Evolutionary conservation across 2,888 invertebrate species (phyloP), one percentile per base, ranked within the genome.

Genomic region (Drosophila pegasa): DNA sequence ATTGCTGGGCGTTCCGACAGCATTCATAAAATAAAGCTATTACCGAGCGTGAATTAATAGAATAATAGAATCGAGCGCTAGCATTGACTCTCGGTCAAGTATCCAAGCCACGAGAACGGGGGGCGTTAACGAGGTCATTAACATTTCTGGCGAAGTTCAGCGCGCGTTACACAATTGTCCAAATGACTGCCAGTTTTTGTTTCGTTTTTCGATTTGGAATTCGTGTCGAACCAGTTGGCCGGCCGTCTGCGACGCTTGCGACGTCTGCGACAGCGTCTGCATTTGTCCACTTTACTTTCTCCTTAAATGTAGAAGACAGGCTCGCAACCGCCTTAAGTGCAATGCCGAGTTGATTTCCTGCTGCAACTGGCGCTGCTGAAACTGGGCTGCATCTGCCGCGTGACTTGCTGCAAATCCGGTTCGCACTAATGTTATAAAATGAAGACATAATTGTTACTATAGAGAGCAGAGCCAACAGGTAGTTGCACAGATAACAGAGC

Each of bases 301-400:
- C 86, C 86, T 86, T 80, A 87, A 83, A 83, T 51, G 86, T 80
- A 85, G 84, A 84, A 83, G 86, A 77, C 88, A 63, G 57, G 73
- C 63, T 58, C 8, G 40, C 64, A 67, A 56, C 73, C 59, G 69
- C 65, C 61, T 59, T 60, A 59, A 68, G 47, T 80, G 74, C 66
- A 86, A 74, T 57, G 58, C 54, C 69, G 59, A 72, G 77, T 82
- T 71, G 78, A 88, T 88, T 85, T 85, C 85, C 85, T 85, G 85
- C 64, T 80, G 70, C 75, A 71, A 66, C 62, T 65, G 75, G 57
- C 59, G 71, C 65, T 57, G 51, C 14, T 54, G 22, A 33, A 64
- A 66, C 61, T 63, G 64, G 61, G 80, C 82, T 73, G 80, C 79
- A 83, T 83, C 83, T 87, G 83, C 83, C 85, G 70, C 79, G 65